Evolutionary conservation across 2,113 vertebrate genomes (phyloP), one percentile per base, ranked within the genome.

Genomic region (Eclectus roratus): DNA sequence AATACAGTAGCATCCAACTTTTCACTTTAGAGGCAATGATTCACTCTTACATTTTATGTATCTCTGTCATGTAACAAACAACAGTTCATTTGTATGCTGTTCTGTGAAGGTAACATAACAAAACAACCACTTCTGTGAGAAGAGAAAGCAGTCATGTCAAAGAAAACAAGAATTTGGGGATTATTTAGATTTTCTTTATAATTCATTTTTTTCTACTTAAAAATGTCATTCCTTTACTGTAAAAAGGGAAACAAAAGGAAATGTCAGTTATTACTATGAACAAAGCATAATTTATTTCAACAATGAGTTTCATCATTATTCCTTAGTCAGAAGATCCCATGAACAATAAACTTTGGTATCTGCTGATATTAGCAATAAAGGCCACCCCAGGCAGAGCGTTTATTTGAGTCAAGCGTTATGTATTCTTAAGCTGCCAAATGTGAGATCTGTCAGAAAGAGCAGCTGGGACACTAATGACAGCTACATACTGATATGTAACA

Each of bases 261-360:
- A 85, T 83, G 50, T 68, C 64, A 92, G 43, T 20, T 92, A 77
- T 82, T 88, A 88, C 25, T 55, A 52, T 21, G 80, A 91, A 91
- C 29, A 86, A 81, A 84, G 19, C 31, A 66, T 56, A 80, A 72
- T 88, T 80, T 90, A 64, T 43, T 91, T 87, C 60, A 91, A 47
- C 29, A 33, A 64, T 44, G 61, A 84, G 17, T 88, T 90, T 86
- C 33, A 64, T 17, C 25, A 21, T 72, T 86, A 60, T 85, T 91
- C 94, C 31, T 78, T 78, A 84, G 43, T 80, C 72, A 77, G 79
- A 95, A 91, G 29, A 84, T 90, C 55, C 17, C 5, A 37, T 58
- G 79, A 96, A 88, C 68, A 92, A 92, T 35, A 68, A 55, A 81
- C 92, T 94, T 91, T 52, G 27, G 33, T 78, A 72, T 92, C 79